Evolutionary conservation across 2,888 invertebrate genomes (phyloP), one percentile per base, ranked within the genome.

Genomic region (Thereva unica): DNA sequence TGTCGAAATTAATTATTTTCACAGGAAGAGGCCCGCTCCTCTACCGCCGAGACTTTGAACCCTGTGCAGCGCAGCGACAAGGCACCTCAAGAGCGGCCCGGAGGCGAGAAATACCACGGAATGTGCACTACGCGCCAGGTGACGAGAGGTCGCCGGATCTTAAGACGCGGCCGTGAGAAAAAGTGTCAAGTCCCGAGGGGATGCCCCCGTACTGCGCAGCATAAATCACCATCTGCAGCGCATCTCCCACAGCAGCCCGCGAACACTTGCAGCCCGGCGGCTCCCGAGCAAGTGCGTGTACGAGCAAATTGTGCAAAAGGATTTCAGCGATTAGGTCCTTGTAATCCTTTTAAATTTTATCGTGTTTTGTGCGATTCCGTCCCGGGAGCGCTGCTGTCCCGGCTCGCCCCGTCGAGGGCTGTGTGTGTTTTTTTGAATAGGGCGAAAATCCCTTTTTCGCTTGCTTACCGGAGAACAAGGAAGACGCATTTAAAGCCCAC

Each of bases 401-500:
- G 34, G 10, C 23, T 40, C 41, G 50, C 40, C 41, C 61, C 61
- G 40, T 61, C 41, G 2, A 44, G 6, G 4, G 40, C 35, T 47
- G 40, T 40, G 40, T 49, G 41, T 50, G 41, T 50, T 50, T 49
- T 41, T 42, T 50, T 61, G 61, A 61, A 61, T 61, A 61, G 61
- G 50, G 50, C 4, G 40, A 4, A 50, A 61, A 61, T 61, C 61
- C 10, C 53, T 64, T 35, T 52, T 38, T 45, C 54, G 64, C 37
- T 44, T 35, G 57, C 35, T 45, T 64, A 44, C 38, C 23, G 45
- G 54, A 64, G 64, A 40, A 47, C 38, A 12, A 54, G 54, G 47
- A 45, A 54, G 45, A 64, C 45, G 55, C 64, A 64, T 55, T 55
- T 53, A 64, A 64, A 64, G 23, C 55, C 54, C 38, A 54, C 54